Percentiles rank a stretch among this genome's conserved stretches.
Conservation (phyloP, 2,113 vertebrate species). For the Scomber scombrus region DNA sequence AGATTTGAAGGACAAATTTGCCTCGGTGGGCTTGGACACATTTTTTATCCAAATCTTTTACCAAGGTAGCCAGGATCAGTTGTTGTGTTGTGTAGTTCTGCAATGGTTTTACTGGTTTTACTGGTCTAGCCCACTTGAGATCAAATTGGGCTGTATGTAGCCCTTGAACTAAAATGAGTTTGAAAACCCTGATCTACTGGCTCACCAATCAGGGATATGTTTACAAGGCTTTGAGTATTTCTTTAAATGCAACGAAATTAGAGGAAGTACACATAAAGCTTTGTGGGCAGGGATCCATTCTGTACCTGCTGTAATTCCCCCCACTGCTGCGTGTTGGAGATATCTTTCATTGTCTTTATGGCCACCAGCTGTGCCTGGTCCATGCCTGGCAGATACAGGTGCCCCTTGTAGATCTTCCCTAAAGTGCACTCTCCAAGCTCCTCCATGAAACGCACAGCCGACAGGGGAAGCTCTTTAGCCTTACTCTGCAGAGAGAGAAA, state of each 20-base stretch:
- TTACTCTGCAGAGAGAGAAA: slow-evolving; percentile 87
- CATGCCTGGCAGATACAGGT: slow-evolving; percentile 98
- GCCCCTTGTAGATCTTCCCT: slow-evolving; percentile 98
- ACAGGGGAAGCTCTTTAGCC: slow-evolving; percentile 96
- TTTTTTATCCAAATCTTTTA: too few species aligned
- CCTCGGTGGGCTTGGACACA: too few species aligned
- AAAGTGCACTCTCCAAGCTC: slow-evolving; percentile 93
- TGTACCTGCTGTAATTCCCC: slow-evolving; percentile 92
- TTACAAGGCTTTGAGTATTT: neutral
- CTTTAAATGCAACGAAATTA: neutral
- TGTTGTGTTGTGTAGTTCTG: too few species aligned
- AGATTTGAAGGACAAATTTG: too few species aligned
- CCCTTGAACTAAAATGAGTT: too few species aligned
- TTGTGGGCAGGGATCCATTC: neutral
- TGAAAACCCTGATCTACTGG: too few species aligned
- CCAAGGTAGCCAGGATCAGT: too few species aligned
- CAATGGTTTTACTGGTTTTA: too few species aligned
- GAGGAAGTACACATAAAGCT: neutral
- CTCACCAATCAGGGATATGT: neutral
- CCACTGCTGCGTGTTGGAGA: slow-evolving; percentile 93
- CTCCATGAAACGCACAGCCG: slow-evolving; percentile 98
- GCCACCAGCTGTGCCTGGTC: slow-evolving; percentile 96
- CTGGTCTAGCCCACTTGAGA: too few species aligned
- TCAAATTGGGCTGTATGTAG: too few species aligned
- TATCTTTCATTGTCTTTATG: slow-evolving; percentile 97